Conservation (phyloP, 2,888 invertebrate species). For the Hololepta plana region DNA sequence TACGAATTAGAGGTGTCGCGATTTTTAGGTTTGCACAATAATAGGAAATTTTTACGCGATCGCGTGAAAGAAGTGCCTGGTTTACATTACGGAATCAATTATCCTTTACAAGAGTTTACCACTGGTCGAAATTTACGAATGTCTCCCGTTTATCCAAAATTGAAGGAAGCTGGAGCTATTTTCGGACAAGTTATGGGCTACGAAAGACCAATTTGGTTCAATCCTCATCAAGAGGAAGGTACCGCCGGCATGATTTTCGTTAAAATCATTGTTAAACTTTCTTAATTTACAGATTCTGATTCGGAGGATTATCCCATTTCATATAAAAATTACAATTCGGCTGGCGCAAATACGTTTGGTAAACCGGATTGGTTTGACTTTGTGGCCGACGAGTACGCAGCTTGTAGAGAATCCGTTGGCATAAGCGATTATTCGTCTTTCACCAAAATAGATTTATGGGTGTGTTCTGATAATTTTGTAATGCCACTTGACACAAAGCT, state of each 20-base stretch:
- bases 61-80: constrained; percentile 87
- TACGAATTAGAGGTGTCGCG: constrained; percentile 79
- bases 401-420: constrained; percentile 83
- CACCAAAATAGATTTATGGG: constrained; percentile 89
- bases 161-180: constrained; percentile 80
- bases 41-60: constrained; percentile 78
- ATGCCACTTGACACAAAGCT: background rate
- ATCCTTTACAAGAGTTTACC: constrained; percentile 72
- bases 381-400: constrained; percentile 78
- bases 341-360: constrained; percentile 61
- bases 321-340: constrained; percentile 4
- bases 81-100: constrained; percentile 64
- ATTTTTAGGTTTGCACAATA: constrained; percentile 86
- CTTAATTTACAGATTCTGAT: constrained; percentile 2
- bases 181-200: constrained; percentile 98
- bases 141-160: constrained; percentile 86
- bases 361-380: constrained; percentile 88
- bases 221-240: constrained; percentile 32
- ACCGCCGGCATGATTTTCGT: constrained; percentile 4
- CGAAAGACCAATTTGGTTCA: constrained; percentile 87
- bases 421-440: constrained; percentile 94
- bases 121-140: constrained; percentile 79
- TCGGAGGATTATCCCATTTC: background rate
- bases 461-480: constrained; percentile 22
- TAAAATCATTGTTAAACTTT: constrained; percentile 3